A percentile compares a stretch with the other conserved stretches of the same genome.
These are phyloP conservation scores for Pluvialis apricaria DNA, from an alignment of 2,113 vertebrate genomes.

Conservation along the genomic window DNA sequence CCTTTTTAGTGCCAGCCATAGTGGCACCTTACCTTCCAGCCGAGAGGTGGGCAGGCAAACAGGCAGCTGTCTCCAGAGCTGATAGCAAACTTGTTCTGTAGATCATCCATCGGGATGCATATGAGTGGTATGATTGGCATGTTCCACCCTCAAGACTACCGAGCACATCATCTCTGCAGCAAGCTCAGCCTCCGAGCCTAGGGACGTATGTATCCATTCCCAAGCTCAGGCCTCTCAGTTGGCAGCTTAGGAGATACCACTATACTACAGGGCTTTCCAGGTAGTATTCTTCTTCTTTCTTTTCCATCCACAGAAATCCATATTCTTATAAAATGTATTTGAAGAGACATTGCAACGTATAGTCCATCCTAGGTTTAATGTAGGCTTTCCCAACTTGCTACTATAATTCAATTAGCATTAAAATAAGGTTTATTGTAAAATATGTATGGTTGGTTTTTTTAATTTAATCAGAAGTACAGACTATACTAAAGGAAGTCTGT, in stretches of 20 bases:
- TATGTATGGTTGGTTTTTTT: not conserved
- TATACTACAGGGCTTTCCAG: constrained; percentile 73
- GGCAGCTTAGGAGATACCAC: constrained; percentile 73
- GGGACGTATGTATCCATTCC: constrained; percentile 65
- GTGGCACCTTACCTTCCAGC: constrained; percentile 72
- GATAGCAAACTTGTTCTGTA: constrained; percentile 73
- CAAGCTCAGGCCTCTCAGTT: constrained; percentile 71
- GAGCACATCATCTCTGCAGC: constrained; percentile 73
- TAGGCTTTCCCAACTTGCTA: constrained; percentile 36
- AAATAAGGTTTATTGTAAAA: constrained; percentile 12
- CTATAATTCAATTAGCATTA: constrained; percentile 5
- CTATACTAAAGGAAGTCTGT: not conserved
- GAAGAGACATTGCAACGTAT: constrained; percentile 25
- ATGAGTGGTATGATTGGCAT: constrained; percentile 72
- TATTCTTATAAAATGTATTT: constrained; percentile 54
- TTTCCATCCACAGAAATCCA: constrained; percentile 59
- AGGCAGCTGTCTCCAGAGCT: constrained; percentile 77
- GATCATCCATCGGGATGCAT: constrained; percentile 68
- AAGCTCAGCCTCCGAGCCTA: constrained; percentile 72
- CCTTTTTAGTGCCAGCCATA: constrained; percentile 69
- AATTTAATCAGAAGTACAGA: not conserved
- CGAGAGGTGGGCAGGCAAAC: constrained; percentile 74
- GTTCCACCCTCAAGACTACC: constrained; percentile 69
- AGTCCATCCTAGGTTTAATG: constrained; percentile 7
- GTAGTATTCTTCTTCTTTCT: constrained; percentile 74